phyloP scores from a whole-genome alignment of 2,113 vertebrate species.

The Scytalopus superciliaris region DNA sequence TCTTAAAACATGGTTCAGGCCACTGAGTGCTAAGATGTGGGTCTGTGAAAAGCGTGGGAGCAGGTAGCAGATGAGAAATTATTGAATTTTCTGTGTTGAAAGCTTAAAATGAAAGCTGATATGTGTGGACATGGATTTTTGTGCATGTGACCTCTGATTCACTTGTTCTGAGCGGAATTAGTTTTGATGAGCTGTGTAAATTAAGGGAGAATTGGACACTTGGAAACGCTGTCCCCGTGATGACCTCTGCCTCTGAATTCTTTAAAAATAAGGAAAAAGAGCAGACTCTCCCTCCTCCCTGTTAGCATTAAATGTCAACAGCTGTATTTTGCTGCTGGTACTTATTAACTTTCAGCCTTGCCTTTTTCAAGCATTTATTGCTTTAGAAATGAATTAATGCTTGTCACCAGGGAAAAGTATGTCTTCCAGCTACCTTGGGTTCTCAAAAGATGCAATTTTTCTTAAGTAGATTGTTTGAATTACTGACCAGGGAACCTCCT shows the following conservation, averaged over 20 bases:
- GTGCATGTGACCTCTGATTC: not conserved
- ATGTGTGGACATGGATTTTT: not conserved
- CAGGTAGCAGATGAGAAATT: not conserved
- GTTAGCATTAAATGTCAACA: constrained; percentile 34
- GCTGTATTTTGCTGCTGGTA: constrained; percentile 43
- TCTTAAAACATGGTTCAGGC: not conserved
- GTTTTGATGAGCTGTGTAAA: constrained; percentile 1
- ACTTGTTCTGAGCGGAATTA: not conserved
- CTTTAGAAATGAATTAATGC: constrained; percentile 15
- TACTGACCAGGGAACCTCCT: not conserved
- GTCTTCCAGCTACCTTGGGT: not conserved
- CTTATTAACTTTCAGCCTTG: constrained; percentile 47
- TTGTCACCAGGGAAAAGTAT: not conserved
- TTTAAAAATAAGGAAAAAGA: not conserved
- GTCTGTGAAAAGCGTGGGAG: not conserved
- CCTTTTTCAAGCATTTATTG: constrained; percentile 1
- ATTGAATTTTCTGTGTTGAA: not conserved
- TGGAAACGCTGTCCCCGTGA: not conserved
- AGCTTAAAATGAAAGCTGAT: not conserved
- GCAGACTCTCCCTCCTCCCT: not conserved
- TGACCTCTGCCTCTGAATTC: constrained; percentile 19
- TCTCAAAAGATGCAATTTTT: not conserved
- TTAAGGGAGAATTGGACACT: not conserved
- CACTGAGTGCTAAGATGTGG: not conserved
- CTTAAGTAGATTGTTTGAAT: not conserved